Evolutionary conservation across 2,113 vertebrate genomes (phyloP).

Genomic region (Centropristis striata): DNA sequence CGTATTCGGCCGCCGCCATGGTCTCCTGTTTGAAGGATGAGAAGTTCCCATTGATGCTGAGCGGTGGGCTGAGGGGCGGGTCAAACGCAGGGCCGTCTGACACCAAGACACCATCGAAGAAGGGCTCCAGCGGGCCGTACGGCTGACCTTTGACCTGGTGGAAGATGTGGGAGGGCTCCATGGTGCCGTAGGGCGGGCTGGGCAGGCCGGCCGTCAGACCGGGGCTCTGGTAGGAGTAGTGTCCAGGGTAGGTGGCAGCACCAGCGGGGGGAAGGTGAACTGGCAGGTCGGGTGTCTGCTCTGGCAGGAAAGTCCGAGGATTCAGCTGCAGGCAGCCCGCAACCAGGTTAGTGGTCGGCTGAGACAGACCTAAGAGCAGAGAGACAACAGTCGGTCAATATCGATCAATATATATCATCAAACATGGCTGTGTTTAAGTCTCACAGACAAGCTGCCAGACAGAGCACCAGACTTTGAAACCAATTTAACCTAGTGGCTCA

Average conservation of each 20-base stretch:
- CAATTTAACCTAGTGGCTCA: too few relatives aligned
- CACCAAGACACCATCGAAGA: slow-evolving; percentile 93
- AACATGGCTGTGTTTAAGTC: neutral
- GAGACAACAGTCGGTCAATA: neutral
- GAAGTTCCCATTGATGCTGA: slow-evolving; percentile 99
- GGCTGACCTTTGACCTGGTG: slow-evolving; percentile 91
- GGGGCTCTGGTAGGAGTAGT: slow-evolving; percentile 93
- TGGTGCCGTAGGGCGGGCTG: slow-evolving; percentile 96
- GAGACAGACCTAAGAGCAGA: slow-evolving; percentile 88
- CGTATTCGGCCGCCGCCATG: slow-evolving; percentile 86
- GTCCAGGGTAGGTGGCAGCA: slow-evolving; percentile 87
- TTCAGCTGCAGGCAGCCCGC: slow-evolving; percentile 98
- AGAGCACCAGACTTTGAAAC: too few relatives aligned
- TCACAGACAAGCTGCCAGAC: neutral
- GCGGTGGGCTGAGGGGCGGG: slow-evolving; percentile 95
- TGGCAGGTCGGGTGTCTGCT: slow-evolving; percentile 92
- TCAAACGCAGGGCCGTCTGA: slow-evolving; percentile 94
- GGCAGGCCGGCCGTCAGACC: slow-evolving; percentile 95
- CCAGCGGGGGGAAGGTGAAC: slow-evolving; percentile 87
- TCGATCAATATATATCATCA: neutral
- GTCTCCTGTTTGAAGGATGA: slow-evolving; percentile 97
- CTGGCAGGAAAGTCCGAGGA: slow-evolving; percentile 95
- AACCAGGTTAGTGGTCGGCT: slow-evolving; percentile 97
- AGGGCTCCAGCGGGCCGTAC: slow-evolving; percentile 91
- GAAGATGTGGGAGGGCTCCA: slow-evolving; percentile 98